Evolutionary conservation across 2,888 invertebrate species (phyloP), one percentile per base, ranked within the genome.

Genomic region (Acleris holmiana): DNA sequence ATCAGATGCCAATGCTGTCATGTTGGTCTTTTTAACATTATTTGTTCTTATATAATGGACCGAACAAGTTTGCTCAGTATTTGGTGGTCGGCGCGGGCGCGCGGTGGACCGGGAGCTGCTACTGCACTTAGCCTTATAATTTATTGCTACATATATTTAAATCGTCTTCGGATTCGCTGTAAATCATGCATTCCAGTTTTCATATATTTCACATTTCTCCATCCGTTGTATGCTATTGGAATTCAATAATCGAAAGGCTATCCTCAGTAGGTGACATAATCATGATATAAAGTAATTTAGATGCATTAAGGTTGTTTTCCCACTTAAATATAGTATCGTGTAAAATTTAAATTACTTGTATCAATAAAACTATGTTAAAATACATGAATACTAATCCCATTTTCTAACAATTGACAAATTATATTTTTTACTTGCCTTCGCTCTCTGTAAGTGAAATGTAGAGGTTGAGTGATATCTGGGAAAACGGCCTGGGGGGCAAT

Each of bases 121-220:
- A 44, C 47, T 47, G 61, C 48, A 54, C 61, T 61, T 48, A 61
- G 35, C 29, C 19, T 15, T 23, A 47, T 21, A 61, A 47, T 48
- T 61, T 47, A 40, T 48, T 61, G 47, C 40, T 35, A 40, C 44
- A 15, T 44, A 17, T 44, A 17, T 44, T 44, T 47, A 47, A 47
- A 35, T 13, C 4, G 35, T 18, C 19, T 47, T 40, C 13, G 7
- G n/a, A 40, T 44, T 49, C 41, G 18, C 41, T 64, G 58, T 64
- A 58, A 48, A 59, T 64, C 53, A 64, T 59, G 58, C 58, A 64
- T 64, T 59, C 64, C 64, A 64, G 25, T 35, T 48, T 59, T 40
- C 40, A 40, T 53, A 15, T 29, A 21, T n/a, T 5, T 40, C 15
- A 19, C 19, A 35, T 35, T 35, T 35, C 35, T 13, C 13, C 35